Evolutionary conservation across 2,888 invertebrate genomes (phyloP).

Genomic region (Thumatha senex): DNA sequence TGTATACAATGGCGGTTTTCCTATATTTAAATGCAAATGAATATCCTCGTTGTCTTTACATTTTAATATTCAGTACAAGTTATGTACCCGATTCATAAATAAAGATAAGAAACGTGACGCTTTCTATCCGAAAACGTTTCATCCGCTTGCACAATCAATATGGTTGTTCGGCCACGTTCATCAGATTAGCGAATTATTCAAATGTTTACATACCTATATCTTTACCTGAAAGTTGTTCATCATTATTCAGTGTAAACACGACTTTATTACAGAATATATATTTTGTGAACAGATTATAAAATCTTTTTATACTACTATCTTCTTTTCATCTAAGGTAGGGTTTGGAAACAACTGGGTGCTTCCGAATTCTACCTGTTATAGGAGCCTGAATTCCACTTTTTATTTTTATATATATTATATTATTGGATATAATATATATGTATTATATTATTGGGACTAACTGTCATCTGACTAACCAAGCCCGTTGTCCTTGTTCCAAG

Average conservation of each 20-base stretch:
- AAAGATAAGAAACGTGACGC: neutral
- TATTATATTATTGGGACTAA: too few relatives aligned
- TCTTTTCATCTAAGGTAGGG: too few relatives aligned
- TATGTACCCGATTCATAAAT: neutral
- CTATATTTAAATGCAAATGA: neutral
- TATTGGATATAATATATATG: too few relatives aligned
- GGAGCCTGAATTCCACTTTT: too few relatives aligned
- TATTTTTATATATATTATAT: too few relatives aligned
- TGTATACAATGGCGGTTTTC: too few relatives aligned
- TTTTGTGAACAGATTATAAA: too few relatives aligned
- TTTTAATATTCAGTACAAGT: conserved; percentile 3
- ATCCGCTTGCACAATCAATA: neutral
- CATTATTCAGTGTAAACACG: conserved; percentile 37
- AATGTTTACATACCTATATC: conserved; percentile 17
- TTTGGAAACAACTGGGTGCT: too few relatives aligned
- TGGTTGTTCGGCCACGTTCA: conserved; percentile 9
- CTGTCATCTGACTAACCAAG: too few relatives aligned
- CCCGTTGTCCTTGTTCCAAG: too few relatives aligned
- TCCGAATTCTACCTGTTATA: too few relatives aligned
- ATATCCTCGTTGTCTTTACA: neutral
- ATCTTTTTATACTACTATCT: too few relatives aligned
- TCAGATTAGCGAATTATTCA: conserved; percentile 29
- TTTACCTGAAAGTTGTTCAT: conserved; percentile 36
- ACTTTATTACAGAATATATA: conserved; percentile 18
- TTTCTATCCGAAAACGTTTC: neutral